Conservation (phyloP, 2,797 vertebrate species). For the Parambassis ranga region DNA sequence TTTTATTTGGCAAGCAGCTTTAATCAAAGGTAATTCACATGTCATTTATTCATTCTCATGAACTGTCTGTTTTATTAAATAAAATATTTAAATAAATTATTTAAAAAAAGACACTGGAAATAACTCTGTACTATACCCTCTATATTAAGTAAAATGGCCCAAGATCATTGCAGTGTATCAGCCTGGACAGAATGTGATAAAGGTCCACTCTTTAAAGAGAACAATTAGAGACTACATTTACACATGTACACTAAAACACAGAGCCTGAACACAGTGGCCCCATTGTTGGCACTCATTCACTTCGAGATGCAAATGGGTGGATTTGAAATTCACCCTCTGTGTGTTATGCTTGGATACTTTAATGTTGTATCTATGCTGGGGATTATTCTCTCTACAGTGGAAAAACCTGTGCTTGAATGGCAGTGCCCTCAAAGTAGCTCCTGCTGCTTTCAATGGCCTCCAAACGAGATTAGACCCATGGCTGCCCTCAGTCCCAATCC, state of each 20-base stretch:
- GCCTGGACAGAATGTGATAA: conserved; percentile 9
- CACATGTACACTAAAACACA: conserved; percentile 49
- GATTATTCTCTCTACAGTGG: conserved; percentile 81
- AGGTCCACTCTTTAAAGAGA: conserved; percentile 20
- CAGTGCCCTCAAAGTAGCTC: conserved; percentile 79
- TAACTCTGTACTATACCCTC: too few species aligned
- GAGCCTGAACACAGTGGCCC: conserved; percentile 52
- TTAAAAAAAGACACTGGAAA: too few species aligned
- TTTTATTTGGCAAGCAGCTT: conserved; percentile 50
- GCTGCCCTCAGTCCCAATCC: conserved; percentile 79
- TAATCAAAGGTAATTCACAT: conserved; percentile 30
- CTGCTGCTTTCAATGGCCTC: conserved; percentile 81
- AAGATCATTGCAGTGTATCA: background rate
- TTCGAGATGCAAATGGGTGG: conserved; percentile 79
- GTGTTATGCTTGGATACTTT: conserved; percentile 83
- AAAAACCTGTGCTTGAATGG: conserved; percentile 81
- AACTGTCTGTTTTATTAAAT: background rate
- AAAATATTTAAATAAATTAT: background rate
- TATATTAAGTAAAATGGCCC: background rate
- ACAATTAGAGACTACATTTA: conserved; percentile 29
- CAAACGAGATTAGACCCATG: conserved; percentile 83
- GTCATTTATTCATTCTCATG: conserved; percentile 10
- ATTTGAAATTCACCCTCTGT: conserved; percentile 81
- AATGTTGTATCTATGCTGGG: conserved; percentile 82
- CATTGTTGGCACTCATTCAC: conserved; percentile 76